phyloP scores from a whole-genome alignment of 2,888 invertebrate genomes.

The Eupithecia pulchellata region DNA sequence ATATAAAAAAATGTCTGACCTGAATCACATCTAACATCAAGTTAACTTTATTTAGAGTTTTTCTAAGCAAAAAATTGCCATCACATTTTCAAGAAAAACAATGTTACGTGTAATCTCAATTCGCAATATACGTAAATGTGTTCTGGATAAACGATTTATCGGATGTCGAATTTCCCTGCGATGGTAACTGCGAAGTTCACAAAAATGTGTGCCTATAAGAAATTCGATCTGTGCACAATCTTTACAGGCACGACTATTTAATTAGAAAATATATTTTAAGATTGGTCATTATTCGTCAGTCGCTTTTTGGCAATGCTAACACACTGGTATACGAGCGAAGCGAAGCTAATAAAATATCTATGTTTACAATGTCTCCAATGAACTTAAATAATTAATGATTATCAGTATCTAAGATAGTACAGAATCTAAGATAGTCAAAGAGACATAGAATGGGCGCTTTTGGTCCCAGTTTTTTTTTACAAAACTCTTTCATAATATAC shows the following conservation, averaged over 20 bases:
- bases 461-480: slow-evolving; percentile 33
- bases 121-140: not conserved
- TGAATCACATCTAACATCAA: not conserved
- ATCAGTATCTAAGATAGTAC: not conserved
- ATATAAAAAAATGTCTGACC: not conserved
- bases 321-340: not conserved
- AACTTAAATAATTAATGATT: not conserved
- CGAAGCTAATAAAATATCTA: not conserved
- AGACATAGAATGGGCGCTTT: slow-evolving; percentile 32
- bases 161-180: slow-evolving; percentile 54
- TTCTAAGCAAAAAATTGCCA: slow-evolving; percentile 8
- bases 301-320: not conserved
- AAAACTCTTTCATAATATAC: not conserved
- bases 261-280: not conserved
- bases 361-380: not conserved
- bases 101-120: not conserved
- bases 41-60: slow-evolving; percentile 1
- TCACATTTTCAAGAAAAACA: not conserved
- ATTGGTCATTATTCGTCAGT: not conserved
- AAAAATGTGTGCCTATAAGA: not conserved
- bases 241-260: not conserved
- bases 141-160: slow-evolving; percentile 10
- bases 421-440: too few relatives aligned
- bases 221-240: not conserved
- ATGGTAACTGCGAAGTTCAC: slow-evolving; percentile 47